Base-by-base conservation (phyloP, 2,113 vertebrate genomes). In the Plestiodon gilberti region DNA sequence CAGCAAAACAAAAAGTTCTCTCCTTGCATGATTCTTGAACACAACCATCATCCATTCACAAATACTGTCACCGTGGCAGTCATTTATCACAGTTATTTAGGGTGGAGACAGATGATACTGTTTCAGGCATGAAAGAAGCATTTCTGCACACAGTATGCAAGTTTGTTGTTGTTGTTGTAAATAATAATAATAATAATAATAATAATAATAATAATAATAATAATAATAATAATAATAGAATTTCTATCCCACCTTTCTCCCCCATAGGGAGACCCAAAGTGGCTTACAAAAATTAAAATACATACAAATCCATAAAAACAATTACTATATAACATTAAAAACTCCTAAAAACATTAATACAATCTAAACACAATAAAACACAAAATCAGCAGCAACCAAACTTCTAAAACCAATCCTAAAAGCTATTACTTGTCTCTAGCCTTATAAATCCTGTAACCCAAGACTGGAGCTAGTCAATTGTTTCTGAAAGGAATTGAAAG, bases 1-100 rank as follows among this genome's bases (percentile, higher is more conserved):
- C 28, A 92, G 79, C 84, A 80, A 90, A 91, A 75, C 61, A 86
- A 91, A 93, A 90, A 43, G 0, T 86, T 28, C 71, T 0, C 6
- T 77, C 75, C 81, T 92, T 52, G 4, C 6, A 43, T 57, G 86
- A 86, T 88, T 94, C 82, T 78, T 90, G 88, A 90, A 87, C 78
- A 85, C 3, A 55, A n/a, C n/a, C 69, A 87, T 70, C 62, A 75
- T 87, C 59, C 92, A 87, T 88, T 95, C 91, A 89, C 71, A 92
- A 89, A 91, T 88, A 85, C 28, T 74, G 71, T 48, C 52, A 78
- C 28, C 82, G 48, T 81, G 81, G 70, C 15, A n/a, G 30, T 77
- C 87, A 83, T 87, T 88, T 64, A 30, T 89, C 3, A 0, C 61
- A 84, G 62, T 9, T 18, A 17, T 76, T 67, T 22, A 64, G 82